Evolutionary conservation across 2,113 vertebrate genomes (phyloP).

Genomic region (Microcebus jonahi): DNA sequence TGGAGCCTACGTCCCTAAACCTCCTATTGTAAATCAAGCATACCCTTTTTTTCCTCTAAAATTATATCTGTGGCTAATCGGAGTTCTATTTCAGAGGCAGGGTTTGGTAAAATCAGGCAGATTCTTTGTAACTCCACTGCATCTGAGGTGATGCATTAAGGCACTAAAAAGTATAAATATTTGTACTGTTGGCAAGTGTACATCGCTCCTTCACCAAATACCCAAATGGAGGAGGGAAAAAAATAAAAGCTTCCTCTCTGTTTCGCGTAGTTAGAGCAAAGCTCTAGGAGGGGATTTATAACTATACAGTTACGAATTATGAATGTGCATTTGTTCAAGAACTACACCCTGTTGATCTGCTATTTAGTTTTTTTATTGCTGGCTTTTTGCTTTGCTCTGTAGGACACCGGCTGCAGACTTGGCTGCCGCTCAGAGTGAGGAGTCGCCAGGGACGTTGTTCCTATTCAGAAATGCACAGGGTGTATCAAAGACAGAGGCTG

Average conservation of each 20-base stretch:
- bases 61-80: not conserved
- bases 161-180: constrained; percentile 43
- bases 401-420: constrained; percentile 65
- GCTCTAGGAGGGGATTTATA: constrained; percentile 67
- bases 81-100: not conserved
- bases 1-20: not conserved
- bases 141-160: not conserved
- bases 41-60: not conserved
- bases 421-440: constrained; percentile 63
- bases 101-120: not conserved
- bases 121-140: not conserved
- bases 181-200: constrained; percentile 36
- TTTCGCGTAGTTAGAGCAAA: not conserved
- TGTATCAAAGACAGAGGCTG: constrained; percentile 60
- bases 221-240: constrained; percentile 43
- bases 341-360: constrained; percentile 69
- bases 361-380: constrained; percentile 68
- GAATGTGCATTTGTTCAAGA: constrained; percentile 73
- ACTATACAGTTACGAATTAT: constrained; percentile 73
- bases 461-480: constrained; percentile 60
- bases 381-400: constrained; percentile 71
- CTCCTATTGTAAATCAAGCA: not conserved
- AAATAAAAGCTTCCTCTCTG: constrained; percentile 54
- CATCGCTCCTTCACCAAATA: constrained; percentile 56
- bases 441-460: constrained; percentile 55